phyloP scores from a whole-genome alignment of 2,888 invertebrate species.

The Sarcophaga caerulescens region DNA sequence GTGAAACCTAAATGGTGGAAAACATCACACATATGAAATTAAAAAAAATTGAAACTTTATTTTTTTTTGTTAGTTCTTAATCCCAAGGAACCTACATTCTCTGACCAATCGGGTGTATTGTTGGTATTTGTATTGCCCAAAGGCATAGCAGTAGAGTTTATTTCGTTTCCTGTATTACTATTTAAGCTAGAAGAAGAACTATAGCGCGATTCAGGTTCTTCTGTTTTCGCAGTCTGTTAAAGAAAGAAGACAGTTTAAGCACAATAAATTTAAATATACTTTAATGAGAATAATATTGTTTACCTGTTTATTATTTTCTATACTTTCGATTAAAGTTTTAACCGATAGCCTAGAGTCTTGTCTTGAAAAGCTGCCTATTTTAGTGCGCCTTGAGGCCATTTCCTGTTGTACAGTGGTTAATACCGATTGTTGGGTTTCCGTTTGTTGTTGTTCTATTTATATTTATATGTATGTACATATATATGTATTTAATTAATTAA shows the following conservation, averaged over 20 bases:
- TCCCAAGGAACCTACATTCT: constrained; percentile 75
- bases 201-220: constrained; percentile 83
- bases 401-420: constrained; percentile 83
- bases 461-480: not conserved
- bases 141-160: constrained; percentile 71
- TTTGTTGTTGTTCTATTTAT: constrained; percentile 75
- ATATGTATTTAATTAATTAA: constrained; percentile 11
- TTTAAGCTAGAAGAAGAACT: constrained; percentile 85
- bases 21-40: not conserved
- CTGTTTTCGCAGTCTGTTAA: constrained; percentile 75
- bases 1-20: constrained; percentile 4
- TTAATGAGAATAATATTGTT: constrained; percentile 69
- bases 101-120: constrained; percentile 76
- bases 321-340: constrained; percentile 94
- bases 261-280: too few relatives aligned
- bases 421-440: constrained; percentile 82
- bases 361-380: constrained; percentile 80
- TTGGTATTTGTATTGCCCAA: constrained; percentile 68
- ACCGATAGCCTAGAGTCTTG: constrained; percentile 92
- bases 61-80: not conserved
- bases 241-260: not conserved
- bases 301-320: constrained; percentile 92
- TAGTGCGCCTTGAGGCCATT: constrained; percentile 83
- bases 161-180: constrained; percentile 83
- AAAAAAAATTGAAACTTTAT: not conserved